Evolutionary conservation across 1,140 invertebrate species (phyloP), one percentile per base, ranked within the genome.

Genomic region (Uloborus diversus): DNA sequence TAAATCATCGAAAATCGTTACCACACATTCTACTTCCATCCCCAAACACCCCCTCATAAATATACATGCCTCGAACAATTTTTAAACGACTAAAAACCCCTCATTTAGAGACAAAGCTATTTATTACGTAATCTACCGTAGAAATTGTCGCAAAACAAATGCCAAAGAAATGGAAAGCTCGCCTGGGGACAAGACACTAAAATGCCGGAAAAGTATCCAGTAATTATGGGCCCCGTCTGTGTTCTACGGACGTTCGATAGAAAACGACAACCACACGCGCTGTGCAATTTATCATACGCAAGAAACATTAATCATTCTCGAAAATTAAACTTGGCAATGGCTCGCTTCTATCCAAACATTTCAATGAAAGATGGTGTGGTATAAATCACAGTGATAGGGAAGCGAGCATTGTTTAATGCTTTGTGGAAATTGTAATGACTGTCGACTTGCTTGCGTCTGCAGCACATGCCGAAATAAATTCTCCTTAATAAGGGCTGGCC

Each of bases 381-480:
- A 70, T 70, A 70, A 70, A 70, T 70, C 68, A 70, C 68, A 32
- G 47, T 7, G 65, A 17, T 32, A 37, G 62, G 47, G n/a, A 37
- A n/a, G 27, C 13, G 13, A 32, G 42, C 68, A 57, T 70, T 70
- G 68, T 70, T 70, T 70, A 70, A 70, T 70, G 65, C 65, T 53
- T 68, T 68, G 65, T 68, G 68, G 68, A 70, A 70, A 70, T 70
- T 70, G 68, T 57, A 70, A 70, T 70, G 47, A 68, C 27, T 70
- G 68, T 57, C 51, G 35, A 49, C 17, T 5, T 33, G 42, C n/a
- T 7, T 17, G 13, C 17, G 37, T n/a, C n/a, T n/a, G n/a, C n/a
- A n/a, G n/a, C n/a, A n/a, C n/a, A n/a, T n/a, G n/a, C n/a, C n/a
- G n/a, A n/a, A n/a, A n/a, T n/a, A n/a, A n/a, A n/a, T n/a, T n/a